Evolutionary conservation across 2,888 invertebrate genomes (phyloP).

Genomic region (Caenorhabditis angaria): DNA sequence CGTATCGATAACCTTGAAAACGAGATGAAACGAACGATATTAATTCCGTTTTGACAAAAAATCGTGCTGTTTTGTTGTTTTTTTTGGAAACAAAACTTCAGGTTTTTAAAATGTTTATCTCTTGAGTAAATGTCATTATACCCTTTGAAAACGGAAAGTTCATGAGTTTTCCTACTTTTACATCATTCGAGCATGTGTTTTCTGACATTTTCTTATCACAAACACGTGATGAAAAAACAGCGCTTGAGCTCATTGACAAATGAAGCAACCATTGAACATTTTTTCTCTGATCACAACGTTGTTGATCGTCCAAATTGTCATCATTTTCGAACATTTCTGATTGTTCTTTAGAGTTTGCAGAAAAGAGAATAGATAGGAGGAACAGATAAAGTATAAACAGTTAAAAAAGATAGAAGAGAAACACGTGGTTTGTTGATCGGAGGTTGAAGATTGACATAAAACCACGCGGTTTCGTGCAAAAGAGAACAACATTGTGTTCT

Average conservation of each 20-base stretch:
- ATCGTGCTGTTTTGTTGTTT: not conserved
- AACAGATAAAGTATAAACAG: conserved; percentile 1
- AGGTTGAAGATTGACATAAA: conserved; percentile 15
- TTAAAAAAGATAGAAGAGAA: not conserved
- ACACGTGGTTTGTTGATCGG: not conserved
- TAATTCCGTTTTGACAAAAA: not conserved
- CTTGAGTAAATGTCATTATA: too few species aligned
- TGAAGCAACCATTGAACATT: not conserved
- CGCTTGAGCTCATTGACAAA: not conserved
- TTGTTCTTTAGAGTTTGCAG: conserved; percentile 1
- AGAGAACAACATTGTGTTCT: not conserved
- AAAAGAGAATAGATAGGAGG: not conserved
- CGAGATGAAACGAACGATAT: not conserved
- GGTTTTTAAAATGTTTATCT: too few species aligned
- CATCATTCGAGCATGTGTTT: too few species aligned
- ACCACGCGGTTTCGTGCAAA: not conserved
- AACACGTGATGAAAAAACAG: too few species aligned
- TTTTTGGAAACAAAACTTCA: not conserved
- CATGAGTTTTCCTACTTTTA: too few species aligned
- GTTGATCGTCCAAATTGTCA: not conserved
- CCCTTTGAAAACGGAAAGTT: too few species aligned
- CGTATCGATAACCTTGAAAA: conserved; percentile 1
- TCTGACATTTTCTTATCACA: too few species aligned
- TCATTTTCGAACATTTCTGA: not conserved
- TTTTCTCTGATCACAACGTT: not conserved